These are phyloP conservation scores for Epizoanthus ramosus DNA, from an alignment of 92 coral and sea anemone genomes.

Conservation along the genomic window DNA sequence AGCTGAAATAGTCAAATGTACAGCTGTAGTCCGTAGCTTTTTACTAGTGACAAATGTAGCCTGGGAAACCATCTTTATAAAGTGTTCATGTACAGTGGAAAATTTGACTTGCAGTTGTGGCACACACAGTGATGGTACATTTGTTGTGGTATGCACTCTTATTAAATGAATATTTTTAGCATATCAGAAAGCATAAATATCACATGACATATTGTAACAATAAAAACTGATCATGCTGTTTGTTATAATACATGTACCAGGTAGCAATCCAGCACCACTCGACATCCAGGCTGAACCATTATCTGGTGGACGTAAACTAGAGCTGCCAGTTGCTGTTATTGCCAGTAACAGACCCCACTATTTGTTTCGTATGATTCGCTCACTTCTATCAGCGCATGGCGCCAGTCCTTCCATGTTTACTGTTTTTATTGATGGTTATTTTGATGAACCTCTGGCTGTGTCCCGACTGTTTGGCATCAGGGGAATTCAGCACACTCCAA, in stretches of 20 bases:
- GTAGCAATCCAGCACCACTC: slow-evolving; percentile 91
- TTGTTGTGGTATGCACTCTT: no score
- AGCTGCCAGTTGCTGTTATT: slow-evolving; percentile 89
- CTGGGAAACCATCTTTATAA: no score
- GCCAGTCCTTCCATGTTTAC: slow-evolving; percentile 75
- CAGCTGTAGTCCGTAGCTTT: no score
- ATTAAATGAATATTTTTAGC: no score
- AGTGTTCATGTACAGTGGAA: no score
- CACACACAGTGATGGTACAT: no score
- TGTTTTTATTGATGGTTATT: slow-evolving; percentile 96
- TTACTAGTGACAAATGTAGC: no score
- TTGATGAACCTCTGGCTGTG: slow-evolving; percentile 96
- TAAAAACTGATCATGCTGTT: not conserved
- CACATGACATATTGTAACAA: no score
- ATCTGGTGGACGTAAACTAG: slow-evolving; percentile 67
- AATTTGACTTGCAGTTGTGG: not conserved
- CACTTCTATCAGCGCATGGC: slow-evolving; percentile 92
- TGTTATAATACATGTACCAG: slow-evolving; percentile 41
- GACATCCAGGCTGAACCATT: slow-evolving; percentile 76
- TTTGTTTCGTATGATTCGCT: slow-evolving; percentile 89
- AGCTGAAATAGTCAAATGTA: no score
- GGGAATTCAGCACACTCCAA: slow-evolving; percentile 95
- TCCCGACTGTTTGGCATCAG: slow-evolving; percentile 86
- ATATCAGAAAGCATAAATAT: no score
- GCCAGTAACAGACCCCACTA: slow-evolving; percentile 98